Conservation (phyloP, 64 coral and sea anemone genomes). For the Astreopora myriophthalma region DNA sequence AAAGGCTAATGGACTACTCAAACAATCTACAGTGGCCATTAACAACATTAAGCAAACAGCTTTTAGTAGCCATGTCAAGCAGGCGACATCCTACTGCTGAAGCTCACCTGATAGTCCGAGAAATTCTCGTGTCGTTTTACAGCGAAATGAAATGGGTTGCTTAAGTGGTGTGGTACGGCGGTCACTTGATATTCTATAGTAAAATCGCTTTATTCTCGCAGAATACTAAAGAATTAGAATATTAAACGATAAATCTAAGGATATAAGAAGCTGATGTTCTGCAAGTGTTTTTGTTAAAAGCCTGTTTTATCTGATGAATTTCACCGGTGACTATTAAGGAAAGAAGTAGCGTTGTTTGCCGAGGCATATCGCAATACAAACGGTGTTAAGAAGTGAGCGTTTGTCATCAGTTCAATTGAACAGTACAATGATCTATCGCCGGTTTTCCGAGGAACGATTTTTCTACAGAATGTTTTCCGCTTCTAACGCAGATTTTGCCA, state of each 20-base stretch:
- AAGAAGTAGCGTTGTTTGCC: slow-evolving; percentile 1
- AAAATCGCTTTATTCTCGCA: not conserved
- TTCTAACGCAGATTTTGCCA: not conserved
- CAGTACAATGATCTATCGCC: not conserved
- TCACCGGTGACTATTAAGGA: not conserved
- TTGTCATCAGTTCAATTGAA: not conserved
- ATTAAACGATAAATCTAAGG: not conserved
- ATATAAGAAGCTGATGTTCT: not conserved
- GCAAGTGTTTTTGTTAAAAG: not conserved
- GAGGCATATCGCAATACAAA: not conserved
- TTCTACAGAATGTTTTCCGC: not conserved
- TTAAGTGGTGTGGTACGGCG: not conserved
- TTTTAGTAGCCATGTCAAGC: slow-evolving; percentile 45
- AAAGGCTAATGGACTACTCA: slow-evolving; percentile 31
- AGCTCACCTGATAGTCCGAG: not conserved
- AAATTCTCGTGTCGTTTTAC: not conserved
- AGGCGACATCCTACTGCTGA: not conserved
- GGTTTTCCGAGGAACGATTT: not conserved
- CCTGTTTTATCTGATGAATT: not conserved
- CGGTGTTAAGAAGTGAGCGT: not conserved
- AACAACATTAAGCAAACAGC: slow-evolving; percentile 38
- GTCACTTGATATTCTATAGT: not conserved
- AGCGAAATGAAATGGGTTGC: not conserved
- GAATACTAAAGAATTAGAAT: not conserved
- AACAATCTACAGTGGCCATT: slow-evolving; percentile 24